A percentile compares a stretch with the other conserved stretches of the same genome.
These are phyloP conservation scores for Oceanites oceanicus DNA, from an alignment of 2,113 vertebrate species.

Conservation along the genomic window DNA sequence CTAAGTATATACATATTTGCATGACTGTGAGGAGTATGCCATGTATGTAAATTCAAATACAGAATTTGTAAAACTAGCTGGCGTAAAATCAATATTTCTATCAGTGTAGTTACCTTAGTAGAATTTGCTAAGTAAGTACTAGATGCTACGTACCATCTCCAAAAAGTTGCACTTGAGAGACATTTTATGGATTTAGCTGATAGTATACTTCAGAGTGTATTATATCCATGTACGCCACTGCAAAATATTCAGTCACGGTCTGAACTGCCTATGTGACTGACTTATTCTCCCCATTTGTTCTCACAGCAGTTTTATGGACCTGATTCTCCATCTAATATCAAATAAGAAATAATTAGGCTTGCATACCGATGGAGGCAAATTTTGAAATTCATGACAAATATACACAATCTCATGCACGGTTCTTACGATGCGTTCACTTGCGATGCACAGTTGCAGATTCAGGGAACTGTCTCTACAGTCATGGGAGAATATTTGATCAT, in stretches of 20 bases:
- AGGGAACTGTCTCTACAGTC: neutral
- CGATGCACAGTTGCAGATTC: neutral
- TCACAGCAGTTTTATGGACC: neutral
- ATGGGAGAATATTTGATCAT: neutral
- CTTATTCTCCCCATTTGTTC: neutral
- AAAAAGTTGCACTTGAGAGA: neutral
- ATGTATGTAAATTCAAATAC: neutral
- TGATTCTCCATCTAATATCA: neutral
- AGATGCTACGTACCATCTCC: neutral
- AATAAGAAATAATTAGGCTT: neutral
- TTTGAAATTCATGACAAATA: neutral
- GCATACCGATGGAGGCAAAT: neutral
- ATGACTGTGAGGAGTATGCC: neutral
- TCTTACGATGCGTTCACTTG: neutral
- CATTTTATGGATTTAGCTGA: neutral
- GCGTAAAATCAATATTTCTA: neutral
- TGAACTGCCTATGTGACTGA: neutral
- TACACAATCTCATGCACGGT: neutral
- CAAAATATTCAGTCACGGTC: neutral
- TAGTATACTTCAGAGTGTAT: neutral
- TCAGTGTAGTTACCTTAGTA: neutral
- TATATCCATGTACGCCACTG: neutral
- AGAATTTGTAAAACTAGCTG: neutral
- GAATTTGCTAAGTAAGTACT: neutral
- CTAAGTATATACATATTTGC: neutral